Evolutionary conservation across 2,888 invertebrate genomes (phyloP).

Genomic region (Diaperis boleti): DNA sequence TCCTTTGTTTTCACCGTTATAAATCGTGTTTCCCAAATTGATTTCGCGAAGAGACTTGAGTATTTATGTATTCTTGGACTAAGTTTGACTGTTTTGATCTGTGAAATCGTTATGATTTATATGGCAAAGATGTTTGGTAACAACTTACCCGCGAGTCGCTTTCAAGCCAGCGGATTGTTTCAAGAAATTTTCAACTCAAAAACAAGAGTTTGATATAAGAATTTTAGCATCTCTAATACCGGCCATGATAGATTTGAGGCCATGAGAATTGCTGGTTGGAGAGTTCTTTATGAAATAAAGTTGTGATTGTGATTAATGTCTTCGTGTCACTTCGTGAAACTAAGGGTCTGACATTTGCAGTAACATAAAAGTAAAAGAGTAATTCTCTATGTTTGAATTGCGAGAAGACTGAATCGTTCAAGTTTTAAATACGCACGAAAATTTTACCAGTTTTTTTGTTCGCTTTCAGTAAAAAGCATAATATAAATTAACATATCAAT

Average conservation of each 20-base stretch:
- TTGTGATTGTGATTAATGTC: constrained; percentile 9
- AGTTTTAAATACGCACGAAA: no score
- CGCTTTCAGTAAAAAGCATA: no score
- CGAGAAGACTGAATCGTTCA: no score
- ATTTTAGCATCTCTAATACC: not conserved
- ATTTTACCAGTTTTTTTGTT: no score
- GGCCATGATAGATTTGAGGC: not conserved
- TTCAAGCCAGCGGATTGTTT: constrained; percentile 3
- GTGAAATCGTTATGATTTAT: constrained; percentile 17
- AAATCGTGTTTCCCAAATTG: not conserved
- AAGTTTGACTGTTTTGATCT: not conserved
- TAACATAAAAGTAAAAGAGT: not conserved
- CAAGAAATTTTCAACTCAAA: not conserved
- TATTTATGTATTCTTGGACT: not conserved
- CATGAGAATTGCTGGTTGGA: not conserved
- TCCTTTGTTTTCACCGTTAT: no score
- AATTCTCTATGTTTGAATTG: no score
- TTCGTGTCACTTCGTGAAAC: not conserved
- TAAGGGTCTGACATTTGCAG: no score
- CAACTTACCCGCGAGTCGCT: not conserved
- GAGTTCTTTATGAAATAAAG: constrained; percentile 1
- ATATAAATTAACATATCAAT: no score
- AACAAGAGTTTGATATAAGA: not conserved
- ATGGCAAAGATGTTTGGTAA: constrained; percentile 4
- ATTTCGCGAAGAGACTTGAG: not conserved